Percentiles rank a stretch among this genome's conserved stretches.
Evolutionary conservation across 2,888 invertebrate species (phyloP).

Genomic region (Eristalis tenax): DNA sequence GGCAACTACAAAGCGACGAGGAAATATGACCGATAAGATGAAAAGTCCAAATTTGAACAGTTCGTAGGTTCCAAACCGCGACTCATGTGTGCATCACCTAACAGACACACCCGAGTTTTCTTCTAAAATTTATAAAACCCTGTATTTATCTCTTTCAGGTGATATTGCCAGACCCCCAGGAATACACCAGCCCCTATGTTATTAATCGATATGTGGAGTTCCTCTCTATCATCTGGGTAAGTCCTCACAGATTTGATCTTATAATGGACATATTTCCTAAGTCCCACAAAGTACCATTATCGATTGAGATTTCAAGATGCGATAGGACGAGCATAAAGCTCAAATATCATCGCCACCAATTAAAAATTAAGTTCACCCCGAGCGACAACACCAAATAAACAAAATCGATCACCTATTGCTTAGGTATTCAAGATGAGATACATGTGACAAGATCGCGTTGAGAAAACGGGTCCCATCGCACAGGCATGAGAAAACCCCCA

Average conservation of each 20-base stretch:
- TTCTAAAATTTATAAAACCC: neutral
- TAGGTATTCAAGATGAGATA: conserved; percentile 36
- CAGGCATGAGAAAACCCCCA: conserved; percentile 57
- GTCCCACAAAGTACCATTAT: conserved; percentile 30
- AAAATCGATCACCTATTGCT: conserved; percentile 54
- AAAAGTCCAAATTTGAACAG: too few species aligned
- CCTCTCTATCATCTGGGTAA: conserved; percentile 70
- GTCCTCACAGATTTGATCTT: conserved; percentile 29
- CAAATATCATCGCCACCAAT: conserved; percentile 44
- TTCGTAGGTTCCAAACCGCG: too few species aligned
- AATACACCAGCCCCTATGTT: conserved; percentile 55
- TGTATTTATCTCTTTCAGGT: conserved; percentile 25
- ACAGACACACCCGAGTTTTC: too few species aligned
- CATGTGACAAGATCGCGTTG: conserved; percentile 28
- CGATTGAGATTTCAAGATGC: conserved; percentile 47
- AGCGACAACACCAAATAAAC: neutral
- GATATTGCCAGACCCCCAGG: neutral
- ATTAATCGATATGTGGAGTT: conserved; percentile 71
- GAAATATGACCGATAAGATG: too few species aligned
- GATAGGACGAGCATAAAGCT: conserved; percentile 49
- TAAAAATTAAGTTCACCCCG: conserved; percentile 17
- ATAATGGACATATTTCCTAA: conserved; percentile 54
- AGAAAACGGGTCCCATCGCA: conserved; percentile 14
- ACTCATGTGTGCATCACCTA: too few species aligned
- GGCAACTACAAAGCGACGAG: too few species aligned